Evolutionary conservation across 2,113 vertebrate genomes (phyloP).

Genomic region (Dipodomys spectabilis): DNA sequence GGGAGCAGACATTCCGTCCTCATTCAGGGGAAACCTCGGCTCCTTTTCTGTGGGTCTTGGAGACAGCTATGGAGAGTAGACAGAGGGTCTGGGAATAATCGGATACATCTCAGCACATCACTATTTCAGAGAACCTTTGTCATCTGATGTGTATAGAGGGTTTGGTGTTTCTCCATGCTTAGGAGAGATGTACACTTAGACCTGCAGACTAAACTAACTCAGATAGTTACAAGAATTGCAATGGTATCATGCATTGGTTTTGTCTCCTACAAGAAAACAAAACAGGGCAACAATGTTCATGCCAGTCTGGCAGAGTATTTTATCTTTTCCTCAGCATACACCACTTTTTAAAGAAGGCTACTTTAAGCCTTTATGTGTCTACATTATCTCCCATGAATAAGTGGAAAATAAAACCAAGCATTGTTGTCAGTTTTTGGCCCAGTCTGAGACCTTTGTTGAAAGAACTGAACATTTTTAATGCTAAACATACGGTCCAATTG

Average conservation of each 20-base stretch:
- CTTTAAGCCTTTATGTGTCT: background rate
- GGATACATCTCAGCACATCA: background rate
- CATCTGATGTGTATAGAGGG: too few relatives aligned
- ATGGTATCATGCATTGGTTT: rapidly evolving
- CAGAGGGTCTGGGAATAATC: too few relatives aligned
- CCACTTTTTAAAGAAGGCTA: background rate
- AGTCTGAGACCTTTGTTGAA: background rate
- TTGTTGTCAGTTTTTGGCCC: too few relatives aligned
- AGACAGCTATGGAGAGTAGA: background rate
- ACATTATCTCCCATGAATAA: background rate
- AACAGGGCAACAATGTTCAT: rapidly evolving
- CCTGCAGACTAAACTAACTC: background rate
- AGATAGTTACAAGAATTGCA: background rate
- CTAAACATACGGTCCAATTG: background rate
- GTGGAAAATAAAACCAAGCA: background rate
- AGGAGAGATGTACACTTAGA: background rate
- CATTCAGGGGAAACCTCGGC: too few relatives aligned
- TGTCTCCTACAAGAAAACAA: rapidly evolving
- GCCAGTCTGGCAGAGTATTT: rapidly evolving
- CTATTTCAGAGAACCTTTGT: background rate
- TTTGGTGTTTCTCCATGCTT: background rate
- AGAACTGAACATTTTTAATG: background rate
- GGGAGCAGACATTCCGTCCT: too few relatives aligned
- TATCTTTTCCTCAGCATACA: background rate
- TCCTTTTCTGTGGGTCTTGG: too few relatives aligned